Evolutionary conservation across 2,113 vertebrate genomes (phyloP).

Genomic region (Myotis davidii): DNA sequence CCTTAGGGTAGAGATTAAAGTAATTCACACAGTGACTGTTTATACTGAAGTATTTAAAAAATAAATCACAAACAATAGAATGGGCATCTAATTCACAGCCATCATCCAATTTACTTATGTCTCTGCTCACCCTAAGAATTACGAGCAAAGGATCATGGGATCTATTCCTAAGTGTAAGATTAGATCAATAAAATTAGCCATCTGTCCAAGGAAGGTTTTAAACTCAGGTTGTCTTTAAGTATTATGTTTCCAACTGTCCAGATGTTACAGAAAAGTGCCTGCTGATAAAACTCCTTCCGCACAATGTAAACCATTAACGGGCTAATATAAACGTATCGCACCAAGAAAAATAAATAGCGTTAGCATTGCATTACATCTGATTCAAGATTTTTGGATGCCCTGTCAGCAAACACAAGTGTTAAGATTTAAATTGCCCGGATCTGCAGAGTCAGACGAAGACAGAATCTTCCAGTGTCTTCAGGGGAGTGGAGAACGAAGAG

Average conservation of each 20-base stretch:
- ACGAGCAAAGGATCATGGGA: conserved; percentile 82
- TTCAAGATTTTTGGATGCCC: conserved; percentile 61
- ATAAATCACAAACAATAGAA: conserved; percentile 66
- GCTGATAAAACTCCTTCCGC: conserved; percentile 67
- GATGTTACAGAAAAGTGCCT: conserved; percentile 60
- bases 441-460: conserved; percentile 70
- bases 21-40: conserved; percentile 53
- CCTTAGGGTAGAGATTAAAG: conserved; percentile 18
- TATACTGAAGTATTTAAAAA: conserved; percentile 62
- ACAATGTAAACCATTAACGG: conserved; percentile 66
- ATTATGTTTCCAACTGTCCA: conserved; percentile 82
- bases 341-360: conserved; percentile 74
- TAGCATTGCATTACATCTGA: conserved; percentile 68
- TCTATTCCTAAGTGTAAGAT: conserved; percentile 82
- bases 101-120: conserved; percentile 78
- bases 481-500: neutral
- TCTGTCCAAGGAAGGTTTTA: conserved; percentile 85
- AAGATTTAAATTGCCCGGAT: conserved; percentile 65
- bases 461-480: conserved; percentile 30
- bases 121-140: conserved; percentile 76
- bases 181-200: conserved; percentile 87
- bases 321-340: conserved; percentile 69
- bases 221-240: conserved; percentile 83
- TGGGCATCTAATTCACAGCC: conserved; percentile 69
- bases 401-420: conserved; percentile 73